A percentile compares a stretch with the other conserved stretches of the same genome.
phyloP scores from a whole-genome alignment of 1,140 invertebrate genomes.

The Maconellicoccus hirsutus region DNA sequence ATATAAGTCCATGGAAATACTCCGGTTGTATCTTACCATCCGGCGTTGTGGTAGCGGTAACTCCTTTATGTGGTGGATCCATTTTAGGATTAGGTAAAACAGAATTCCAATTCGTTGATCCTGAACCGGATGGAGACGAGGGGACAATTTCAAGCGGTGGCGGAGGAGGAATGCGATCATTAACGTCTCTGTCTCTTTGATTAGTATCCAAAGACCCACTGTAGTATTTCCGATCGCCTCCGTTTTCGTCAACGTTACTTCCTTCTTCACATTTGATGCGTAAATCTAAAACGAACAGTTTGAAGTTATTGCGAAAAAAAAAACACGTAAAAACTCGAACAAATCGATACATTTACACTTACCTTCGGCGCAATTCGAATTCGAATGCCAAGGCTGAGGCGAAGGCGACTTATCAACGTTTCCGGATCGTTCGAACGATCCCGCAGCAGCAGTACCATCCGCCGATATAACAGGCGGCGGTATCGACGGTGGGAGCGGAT shows the following conservation, averaged over 20 bases:
- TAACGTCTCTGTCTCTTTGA: conserved; percentile 35
- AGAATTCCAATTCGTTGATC: conserved; percentile 28
- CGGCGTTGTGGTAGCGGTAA: conserved; percentile 43
- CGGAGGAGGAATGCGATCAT: conserved; percentile 28
- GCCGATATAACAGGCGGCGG: conserved; percentile 32
- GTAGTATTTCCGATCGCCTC: conserved; percentile 33
- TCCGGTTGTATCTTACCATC: conserved; percentile 50
- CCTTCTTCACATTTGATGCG: conserved; percentile 48
- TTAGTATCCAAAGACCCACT: conserved; percentile 34
- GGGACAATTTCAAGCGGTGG: conserved; percentile 19
- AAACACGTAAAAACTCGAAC: too few species aligned
- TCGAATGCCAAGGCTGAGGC: conserved; percentile 1
- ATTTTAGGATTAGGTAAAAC: conserved; percentile 31
- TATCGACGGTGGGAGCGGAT: conserved; percentile 11
- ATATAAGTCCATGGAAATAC: too few species aligned
- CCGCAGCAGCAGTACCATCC: conserved; percentile 33
- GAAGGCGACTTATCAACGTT: conserved; percentile 13
- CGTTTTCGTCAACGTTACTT: conserved; percentile 38
- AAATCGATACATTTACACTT: background rate
- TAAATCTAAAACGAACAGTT: conserved; percentile 47
- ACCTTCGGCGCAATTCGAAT: conserved; percentile 39
- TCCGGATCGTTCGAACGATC: conserved; percentile 29
- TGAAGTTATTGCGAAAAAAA: too few species aligned
- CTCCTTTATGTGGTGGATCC: conserved; percentile 38
- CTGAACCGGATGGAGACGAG: conserved; percentile 23